Conservation (phyloP, 2,113 vertebrate species). For the Gymnorhina tibicen region DNA sequence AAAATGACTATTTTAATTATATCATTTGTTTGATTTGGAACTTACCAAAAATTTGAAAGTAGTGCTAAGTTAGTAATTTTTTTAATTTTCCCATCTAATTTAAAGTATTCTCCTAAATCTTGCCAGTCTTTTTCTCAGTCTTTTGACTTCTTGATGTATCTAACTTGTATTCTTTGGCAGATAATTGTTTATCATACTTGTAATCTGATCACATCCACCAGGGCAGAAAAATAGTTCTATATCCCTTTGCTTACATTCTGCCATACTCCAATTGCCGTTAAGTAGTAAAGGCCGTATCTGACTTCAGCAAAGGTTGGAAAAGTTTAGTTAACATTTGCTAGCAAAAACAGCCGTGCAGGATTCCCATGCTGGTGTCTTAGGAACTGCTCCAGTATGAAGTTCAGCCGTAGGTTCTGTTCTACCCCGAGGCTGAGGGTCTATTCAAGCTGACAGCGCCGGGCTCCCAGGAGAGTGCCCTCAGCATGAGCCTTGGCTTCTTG, state of each 20-base stretch:
- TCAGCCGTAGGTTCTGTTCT: not conserved
- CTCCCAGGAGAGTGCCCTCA: not conserved
- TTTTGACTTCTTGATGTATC: not conserved
- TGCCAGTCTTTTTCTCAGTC: not conserved
- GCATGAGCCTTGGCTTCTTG: rapidly evolving
- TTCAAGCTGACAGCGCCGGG: rapidly evolving
- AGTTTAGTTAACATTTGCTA: not conserved
- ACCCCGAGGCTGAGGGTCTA: not conserved
- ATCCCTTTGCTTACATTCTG: constrained; percentile 12
- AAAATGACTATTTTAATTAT: not conserved
- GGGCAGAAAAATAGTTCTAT: constrained; percentile 37
- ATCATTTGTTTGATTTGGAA: not conserved
- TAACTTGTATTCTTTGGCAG: constrained; percentile 32
- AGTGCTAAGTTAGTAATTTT: not conserved
- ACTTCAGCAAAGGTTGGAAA: not conserved
- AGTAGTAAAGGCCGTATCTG: not conserved
- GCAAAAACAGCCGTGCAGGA: not conserved
- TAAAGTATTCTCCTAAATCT: not conserved
- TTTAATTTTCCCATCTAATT: not conserved
- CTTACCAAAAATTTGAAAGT: not conserved
- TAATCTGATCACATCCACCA: constrained; percentile 8
- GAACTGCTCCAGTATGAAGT: not conserved
- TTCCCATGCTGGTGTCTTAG: not conserved
- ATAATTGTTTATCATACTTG: constrained; percentile 15
- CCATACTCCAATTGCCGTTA: not conserved